Evolutionary conservation across 2,888 invertebrate species (phyloP).

Genomic region (Crocallis elinguaria): DNA sequence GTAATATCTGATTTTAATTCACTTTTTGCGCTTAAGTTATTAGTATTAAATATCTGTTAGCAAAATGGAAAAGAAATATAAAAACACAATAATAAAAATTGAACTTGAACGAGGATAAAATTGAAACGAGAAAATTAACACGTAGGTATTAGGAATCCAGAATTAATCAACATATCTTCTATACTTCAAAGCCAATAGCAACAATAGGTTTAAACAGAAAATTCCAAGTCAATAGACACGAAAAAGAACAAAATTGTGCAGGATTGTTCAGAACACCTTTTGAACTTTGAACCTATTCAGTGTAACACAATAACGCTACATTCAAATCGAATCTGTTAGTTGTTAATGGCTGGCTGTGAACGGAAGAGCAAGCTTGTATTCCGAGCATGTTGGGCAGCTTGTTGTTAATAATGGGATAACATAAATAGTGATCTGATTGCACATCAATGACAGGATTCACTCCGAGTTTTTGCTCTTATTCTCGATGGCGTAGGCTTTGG

Average conservation of each 20-base stretch:
- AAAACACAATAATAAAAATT: too few species aligned
- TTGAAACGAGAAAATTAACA: not conserved
- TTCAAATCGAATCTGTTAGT: conserved; percentile 38
- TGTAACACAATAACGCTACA: conserved; percentile 31
- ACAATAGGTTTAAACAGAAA: conserved; percentile 15
- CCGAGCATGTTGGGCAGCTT: not conserved
- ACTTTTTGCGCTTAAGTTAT: too few species aligned
- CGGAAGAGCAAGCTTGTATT: not conserved
- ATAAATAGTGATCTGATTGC: too few species aligned
- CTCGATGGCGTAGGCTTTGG: too few species aligned
- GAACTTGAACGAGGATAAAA: not conserved
- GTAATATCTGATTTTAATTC: too few species aligned
- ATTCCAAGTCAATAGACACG: conserved; percentile 28
- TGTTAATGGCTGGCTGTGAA: conserved; percentile 16
- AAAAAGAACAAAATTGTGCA: conserved; percentile 25
- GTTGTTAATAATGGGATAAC: not conserved
- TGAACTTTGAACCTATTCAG: conserved; percentile 31
- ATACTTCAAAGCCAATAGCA: conserved; percentile 1
- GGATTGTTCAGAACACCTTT: conserved; percentile 23
- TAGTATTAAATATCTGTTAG: too few species aligned
- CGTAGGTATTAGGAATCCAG: not conserved
- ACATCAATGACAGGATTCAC: too few species aligned
- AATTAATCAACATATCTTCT: conserved; percentile 10
- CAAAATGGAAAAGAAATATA: too few species aligned
- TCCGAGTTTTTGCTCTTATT: too few species aligned